phyloP scores from a whole-genome alignment of 2,797 vertebrate species.

The Sciurus carolinensis region DNA sequence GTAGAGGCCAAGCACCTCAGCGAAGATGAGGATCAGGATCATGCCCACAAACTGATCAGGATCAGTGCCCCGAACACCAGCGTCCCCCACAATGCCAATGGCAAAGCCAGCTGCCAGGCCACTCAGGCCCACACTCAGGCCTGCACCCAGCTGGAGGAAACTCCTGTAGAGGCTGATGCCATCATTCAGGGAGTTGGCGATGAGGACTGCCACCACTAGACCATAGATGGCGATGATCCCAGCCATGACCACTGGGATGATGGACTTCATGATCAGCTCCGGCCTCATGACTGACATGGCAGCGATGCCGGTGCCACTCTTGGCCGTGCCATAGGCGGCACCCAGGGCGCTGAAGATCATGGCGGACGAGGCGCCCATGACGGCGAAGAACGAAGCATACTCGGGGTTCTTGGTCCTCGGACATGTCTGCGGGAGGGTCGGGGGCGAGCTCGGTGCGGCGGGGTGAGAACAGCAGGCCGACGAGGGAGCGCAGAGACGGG shows the following conservation, averaged over 20 bases:
- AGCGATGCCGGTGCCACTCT: conserved; percentile 98
- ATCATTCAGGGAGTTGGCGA: conserved; percentile 95
- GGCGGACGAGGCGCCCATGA: conserved; percentile 97
- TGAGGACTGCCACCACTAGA: conserved; percentile 98
- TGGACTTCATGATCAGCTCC: conserved; percentile 99
- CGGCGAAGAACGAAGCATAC: conserved; percentile 97
- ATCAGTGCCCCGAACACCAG: conserved; percentile 98
- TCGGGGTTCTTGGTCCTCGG: conserved; percentile 89
- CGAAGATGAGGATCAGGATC: conserved; percentile 99
- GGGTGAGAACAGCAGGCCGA: background rate
- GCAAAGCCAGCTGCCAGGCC: conserved; percentile 99
- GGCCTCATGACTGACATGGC: conserved; percentile 99
- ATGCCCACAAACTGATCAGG: conserved; percentile 99
- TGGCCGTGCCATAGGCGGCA: conserved; percentile 99
- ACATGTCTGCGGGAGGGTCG: conserved; percentile 87
- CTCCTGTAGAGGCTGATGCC: conserved; percentile 96
- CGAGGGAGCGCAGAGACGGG: fast-evolving
- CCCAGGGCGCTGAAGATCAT: conserved; percentile 99
- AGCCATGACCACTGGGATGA: conserved; percentile 99
- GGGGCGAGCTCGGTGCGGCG: conserved; percentile 45
- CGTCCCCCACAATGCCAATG: conserved; percentile 98
- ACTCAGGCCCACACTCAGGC: conserved; percentile 98
- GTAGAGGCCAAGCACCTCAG: conserved; percentile 99
- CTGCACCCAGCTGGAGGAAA: conserved; percentile 98
- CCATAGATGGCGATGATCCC: conserved; percentile 99